Conservation (phyloP, 2,797 vertebrate genomes). For the Cynodonichthys magdalenae region DNA sequence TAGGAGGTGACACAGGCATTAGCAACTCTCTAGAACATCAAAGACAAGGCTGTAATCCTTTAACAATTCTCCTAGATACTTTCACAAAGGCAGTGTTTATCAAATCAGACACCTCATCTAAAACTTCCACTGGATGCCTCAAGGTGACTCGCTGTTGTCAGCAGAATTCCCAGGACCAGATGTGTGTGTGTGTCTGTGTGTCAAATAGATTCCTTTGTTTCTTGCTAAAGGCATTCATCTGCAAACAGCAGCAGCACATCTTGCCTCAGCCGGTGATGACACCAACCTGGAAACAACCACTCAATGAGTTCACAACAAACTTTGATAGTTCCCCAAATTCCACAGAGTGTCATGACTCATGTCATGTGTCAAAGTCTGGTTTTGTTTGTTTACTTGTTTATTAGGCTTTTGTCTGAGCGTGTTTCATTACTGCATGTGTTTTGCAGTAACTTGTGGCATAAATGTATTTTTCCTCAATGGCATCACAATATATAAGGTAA, state of each 20-base stretch:
- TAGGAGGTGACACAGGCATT: slow-evolving; percentile 63
- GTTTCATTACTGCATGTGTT: slow-evolving; percentile 29
- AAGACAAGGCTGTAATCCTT: slow-evolving; percentile 80
- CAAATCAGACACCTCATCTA: slow-evolving; percentile 84
- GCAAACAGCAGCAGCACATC: slow-evolving; percentile 11
- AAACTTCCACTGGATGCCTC: slow-evolving; percentile 72
- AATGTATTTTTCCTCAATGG: slow-evolving; percentile 35
- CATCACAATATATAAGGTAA: slow-evolving; percentile 56
- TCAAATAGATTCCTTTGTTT: slow-evolving; percentile 32
- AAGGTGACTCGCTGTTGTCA: slow-evolving; percentile 60
- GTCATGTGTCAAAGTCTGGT: slow-evolving; percentile 18
- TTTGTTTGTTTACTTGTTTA: slow-evolving; percentile 26
- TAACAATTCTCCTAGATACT: slow-evolving; percentile 75
- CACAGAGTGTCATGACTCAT: slow-evolving; percentile 4
- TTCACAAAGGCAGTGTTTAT: slow-evolving; percentile 83
- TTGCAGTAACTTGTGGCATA: slow-evolving; percentile 34
- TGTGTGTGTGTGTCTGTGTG: not conserved
- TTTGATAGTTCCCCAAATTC: slow-evolving; percentile 14
- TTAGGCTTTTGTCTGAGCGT: slow-evolving; percentile 34
- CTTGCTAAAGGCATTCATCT: slow-evolving; percentile 33
- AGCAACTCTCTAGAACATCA: slow-evolving; percentile 80
- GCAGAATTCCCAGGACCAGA: slow-evolving; percentile 49
- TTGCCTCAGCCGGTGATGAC: not conserved
- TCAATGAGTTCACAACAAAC: slow-evolving; percentile 7
- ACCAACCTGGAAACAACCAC: not conserved